These are phyloP conservation scores for Leucoraja erinaceus DNA, from an alignment of 2,113 vertebrate genomes.

Conservation along the genomic window DNA sequence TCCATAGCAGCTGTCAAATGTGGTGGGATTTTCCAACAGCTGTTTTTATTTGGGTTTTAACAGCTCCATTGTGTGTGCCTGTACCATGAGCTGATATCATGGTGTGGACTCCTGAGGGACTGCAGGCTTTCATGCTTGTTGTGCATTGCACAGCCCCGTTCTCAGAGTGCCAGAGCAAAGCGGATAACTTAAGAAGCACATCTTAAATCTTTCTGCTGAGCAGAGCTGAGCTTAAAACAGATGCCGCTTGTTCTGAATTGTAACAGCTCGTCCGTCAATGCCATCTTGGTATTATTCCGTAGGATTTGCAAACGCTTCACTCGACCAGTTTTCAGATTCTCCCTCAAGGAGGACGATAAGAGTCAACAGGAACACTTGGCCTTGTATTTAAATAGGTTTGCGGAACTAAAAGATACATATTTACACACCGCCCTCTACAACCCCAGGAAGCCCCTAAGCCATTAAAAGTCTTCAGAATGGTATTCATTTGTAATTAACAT, in stretches of 20 bases:
- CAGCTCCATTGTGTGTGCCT: not conserved
- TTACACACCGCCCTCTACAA: not conserved
- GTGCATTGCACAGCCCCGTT: not conserved
- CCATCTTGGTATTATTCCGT: not conserved
- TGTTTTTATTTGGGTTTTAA: slow-evolving; percentile 23
- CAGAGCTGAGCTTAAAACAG: not conserved
- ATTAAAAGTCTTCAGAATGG: not conserved
- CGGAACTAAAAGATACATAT: not conserved
- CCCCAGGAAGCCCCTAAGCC: not conserved
- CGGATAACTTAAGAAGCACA: slow-evolving; percentile 9
- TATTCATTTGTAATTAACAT: not conserved
- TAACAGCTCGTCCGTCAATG: slow-evolving; percentile 4
- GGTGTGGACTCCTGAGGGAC: not conserved
- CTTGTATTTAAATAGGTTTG: not conserved
- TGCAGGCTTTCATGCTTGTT: not conserved
- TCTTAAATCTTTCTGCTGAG: slow-evolving; percentile 16
- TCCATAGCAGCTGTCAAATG: slow-evolving; percentile 1
- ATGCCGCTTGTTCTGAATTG: slow-evolving; percentile 9
- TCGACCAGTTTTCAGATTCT: slow-evolving; percentile 5
- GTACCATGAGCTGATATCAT: not conserved
- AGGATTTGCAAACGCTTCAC: slow-evolving; percentile 9
- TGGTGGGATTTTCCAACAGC: slow-evolving; percentile 26
- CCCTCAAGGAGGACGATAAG: not conserved
- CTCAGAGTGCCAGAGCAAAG: not conserved
- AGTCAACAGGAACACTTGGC: not conserved